These are phyloP conservation scores for Typhlomys cinereus DNA, from an alignment of 2,113 vertebrate species.

Conservation along the genomic window DNA sequence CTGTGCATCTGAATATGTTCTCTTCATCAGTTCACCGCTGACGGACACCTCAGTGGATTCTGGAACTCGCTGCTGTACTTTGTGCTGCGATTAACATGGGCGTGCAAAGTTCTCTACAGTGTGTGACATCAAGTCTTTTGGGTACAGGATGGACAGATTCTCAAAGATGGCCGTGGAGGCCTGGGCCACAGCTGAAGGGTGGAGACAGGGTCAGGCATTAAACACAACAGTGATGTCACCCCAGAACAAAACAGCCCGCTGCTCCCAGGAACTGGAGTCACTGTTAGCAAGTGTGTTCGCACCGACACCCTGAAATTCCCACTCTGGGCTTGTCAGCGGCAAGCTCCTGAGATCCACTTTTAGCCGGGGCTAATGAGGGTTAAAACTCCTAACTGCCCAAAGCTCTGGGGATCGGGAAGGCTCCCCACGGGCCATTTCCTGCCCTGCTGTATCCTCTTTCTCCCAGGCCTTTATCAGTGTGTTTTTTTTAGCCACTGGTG, in stretches of 20 bases:
- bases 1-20: neutral
- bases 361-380: neutral
- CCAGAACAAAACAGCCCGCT: neutral
- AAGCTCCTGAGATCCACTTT: neutral
- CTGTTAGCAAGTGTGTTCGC: neutral
- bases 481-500: neutral
- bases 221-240: neutral
- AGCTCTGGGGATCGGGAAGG: neutral
- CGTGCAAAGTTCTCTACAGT: neutral
- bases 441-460: slow-evolving; percentile 23
- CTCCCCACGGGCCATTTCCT: neutral
- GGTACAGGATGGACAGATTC: neutral
- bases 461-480: slow-evolving; percentile 30
- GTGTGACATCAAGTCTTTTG: neutral
- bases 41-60: neutral
- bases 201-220: neutral
- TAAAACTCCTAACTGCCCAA: neutral
- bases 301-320: neutral
- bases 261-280: rapidly evolving
- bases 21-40: neutral
- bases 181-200: neutral
- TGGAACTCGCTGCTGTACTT: neutral
- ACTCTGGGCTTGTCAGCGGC: neutral
- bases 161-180: neutral
- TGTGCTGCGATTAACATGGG: neutral